Evolutionary conservation across 23 tunicate genomes (phyloP).

Genomic region (Ciona savignyi): DNA sequence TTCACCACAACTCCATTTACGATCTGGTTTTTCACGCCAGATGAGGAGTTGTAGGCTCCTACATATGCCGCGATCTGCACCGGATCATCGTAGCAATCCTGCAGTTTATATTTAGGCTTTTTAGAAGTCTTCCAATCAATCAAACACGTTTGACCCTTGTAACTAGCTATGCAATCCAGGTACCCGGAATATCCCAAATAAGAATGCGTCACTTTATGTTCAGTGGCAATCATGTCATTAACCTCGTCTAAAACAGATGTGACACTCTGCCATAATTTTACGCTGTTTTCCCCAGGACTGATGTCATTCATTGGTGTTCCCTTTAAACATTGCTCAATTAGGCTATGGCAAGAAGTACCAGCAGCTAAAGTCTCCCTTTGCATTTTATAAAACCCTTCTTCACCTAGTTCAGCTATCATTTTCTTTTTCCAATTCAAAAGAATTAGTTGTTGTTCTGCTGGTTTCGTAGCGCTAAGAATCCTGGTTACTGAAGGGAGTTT

Average conservation of each 20-base stretch:
- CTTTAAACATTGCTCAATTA: constrained; percentile 18
- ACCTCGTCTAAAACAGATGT: constrained; percentile 32
- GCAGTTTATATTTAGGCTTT: constrained; percentile 21
- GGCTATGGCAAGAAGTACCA: constrained; percentile 33
- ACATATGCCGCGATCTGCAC: constrained; percentile 77
- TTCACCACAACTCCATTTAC: constrained; percentile 56
- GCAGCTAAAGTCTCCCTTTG: constrained; percentile 26
- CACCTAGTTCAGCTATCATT: constrained; percentile 54
- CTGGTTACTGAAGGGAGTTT: constrained; percentile 46
- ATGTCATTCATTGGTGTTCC: constrained; percentile 17
- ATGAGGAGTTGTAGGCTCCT: constrained; percentile 43
- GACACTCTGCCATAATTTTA: constrained; percentile 44
- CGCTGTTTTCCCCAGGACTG: constrained; percentile 6
- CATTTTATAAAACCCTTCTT: constrained; percentile 42
- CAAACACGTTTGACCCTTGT: constrained; percentile 43
- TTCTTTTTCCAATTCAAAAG: constrained; percentile 60
- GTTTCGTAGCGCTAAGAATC: constrained; percentile 36
- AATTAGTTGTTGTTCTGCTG: constrained; percentile 19
- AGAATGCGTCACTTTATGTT: constrained; percentile 35
- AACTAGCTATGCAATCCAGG: constrained; percentile 67
- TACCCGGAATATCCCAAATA: constrained; percentile 46
- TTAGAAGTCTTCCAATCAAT: constrained; percentile 77
- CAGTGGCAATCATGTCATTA: constrained; percentile 12
- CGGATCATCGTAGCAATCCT: constrained; percentile 76
- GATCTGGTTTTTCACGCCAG: constrained; percentile 14